Base-by-base conservation (phyloP, 2,113 vertebrate genomes). In the Cheilinus undulatus region DNA sequence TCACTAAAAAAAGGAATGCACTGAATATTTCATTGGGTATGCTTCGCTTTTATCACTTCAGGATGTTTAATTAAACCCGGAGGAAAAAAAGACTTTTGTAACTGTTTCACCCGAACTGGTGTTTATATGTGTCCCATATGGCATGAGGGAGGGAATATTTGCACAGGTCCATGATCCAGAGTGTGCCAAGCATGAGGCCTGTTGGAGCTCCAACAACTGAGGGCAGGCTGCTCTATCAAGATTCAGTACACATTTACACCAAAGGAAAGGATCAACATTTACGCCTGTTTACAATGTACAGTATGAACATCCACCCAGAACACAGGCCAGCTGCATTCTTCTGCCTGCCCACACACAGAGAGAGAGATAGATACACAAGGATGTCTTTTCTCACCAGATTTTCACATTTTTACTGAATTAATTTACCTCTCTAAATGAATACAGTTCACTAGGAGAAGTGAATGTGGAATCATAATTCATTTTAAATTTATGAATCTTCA, bases 251-350 rank as follows among this genome's bases (percentile, higher is more conserved):
- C 73, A 83, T n/a, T 65, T 65, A 67, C 62, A 85, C 65, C 49
- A 72, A 15, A 64, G 74, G 50, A 70, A 81, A 74, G 73, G 78
- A 85, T 89, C 70, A 85, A 89, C 83, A 88, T 78, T 89, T 71
- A 86, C 61, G 68, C 56, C 69, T 91, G 91, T 92, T 92, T 90
- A 88, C 82, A 89, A 86, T 78, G 58, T 80, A 89, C 75, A 73
- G 82, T 69, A 76, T 74, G 69, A 84, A 79, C 61, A 78, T 89
- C 82, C 84, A 81, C 54, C 79, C 76, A 42, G 73, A 88, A 82
- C 76, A 73, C 64, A 73, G 54, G 52, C 73, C 69, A 49, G 73
- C 78, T 59, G 78, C 87, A 89, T 85, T 91, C 84, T 83, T 81
- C 51, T 49, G 66, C 59, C 71, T 83, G 87, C 87, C 88, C 90